Percentiles rank a stretch among this genome's conserved stretches.
phyloP scores from a whole-genome alignment of 2,113 vertebrate genomes.

The Thamnophis sirtalis region DNA sequence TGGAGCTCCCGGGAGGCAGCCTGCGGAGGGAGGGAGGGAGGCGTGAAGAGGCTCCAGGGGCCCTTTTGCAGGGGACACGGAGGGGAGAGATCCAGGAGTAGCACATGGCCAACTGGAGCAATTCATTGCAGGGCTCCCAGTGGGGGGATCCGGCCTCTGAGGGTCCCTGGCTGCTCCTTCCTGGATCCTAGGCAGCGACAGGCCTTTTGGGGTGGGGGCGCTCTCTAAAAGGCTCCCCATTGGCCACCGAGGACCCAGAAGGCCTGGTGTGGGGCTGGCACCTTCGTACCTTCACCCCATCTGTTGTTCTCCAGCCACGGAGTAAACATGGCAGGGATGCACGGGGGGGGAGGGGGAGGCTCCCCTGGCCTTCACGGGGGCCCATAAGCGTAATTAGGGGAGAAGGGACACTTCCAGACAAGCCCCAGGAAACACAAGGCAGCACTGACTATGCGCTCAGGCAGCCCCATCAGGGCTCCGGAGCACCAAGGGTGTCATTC shows the following conservation, averaged over 20 bases:
- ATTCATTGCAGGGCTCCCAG: not conserved
- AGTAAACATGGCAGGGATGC: not conserved
- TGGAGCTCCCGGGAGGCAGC: slow-evolving; percentile 73
- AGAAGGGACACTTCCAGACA: not conserved
- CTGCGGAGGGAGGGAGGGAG: slow-evolving; percentile 40
- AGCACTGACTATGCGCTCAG: not conserved
- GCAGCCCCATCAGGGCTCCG: not conserved
- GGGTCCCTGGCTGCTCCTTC: not conserved
- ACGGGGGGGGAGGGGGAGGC: too few relatives aligned
- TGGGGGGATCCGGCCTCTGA: not conserved
- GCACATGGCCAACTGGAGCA: accelerated
- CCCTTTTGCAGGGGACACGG: not conserved
- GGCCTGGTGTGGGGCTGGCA: not conserved
- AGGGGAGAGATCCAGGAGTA: not conserved
- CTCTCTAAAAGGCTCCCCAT: not conserved
- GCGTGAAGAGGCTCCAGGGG: not conserved
- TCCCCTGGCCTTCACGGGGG: not conserved
- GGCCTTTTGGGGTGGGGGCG: not conserved
- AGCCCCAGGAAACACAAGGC: not conserved
- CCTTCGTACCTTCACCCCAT: not conserved
- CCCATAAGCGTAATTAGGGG: not conserved
- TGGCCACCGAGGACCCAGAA: not conserved
- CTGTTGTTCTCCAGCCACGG: not conserved
- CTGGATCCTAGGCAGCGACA: not conserved
- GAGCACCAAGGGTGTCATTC: not conserved